Evolutionary conservation across 2,797 vertebrate species (phyloP).

Genomic region (Holocentrus rufus): DNA sequence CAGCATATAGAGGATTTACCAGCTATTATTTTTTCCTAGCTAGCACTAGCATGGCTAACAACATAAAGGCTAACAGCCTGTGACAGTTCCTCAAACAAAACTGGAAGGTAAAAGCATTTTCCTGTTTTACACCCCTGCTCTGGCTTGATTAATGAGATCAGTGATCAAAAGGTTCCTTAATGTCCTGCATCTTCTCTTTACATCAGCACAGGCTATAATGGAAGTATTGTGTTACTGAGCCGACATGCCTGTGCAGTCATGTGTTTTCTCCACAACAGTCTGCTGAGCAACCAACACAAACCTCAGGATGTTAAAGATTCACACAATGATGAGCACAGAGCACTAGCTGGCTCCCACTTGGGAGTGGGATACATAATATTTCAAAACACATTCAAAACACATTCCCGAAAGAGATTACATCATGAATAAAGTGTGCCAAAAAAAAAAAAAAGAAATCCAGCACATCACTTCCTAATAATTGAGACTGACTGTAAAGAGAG

Average conservation of each 20-base stretch:
- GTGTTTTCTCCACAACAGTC: constrained; percentile 1
- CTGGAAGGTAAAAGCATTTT: background rate
- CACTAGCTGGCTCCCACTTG: background rate
- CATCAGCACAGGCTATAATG: constrained; percentile 10
- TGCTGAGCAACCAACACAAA: background rate
- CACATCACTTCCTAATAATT: background rate
- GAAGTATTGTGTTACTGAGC: constrained; percentile 14
- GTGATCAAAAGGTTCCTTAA: constrained; percentile 9
- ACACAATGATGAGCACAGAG: no score
- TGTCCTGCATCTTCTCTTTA: background rate
- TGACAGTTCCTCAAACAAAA: background rate
- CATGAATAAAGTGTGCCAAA: no score
- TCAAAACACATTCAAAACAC: no score
- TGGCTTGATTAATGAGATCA: background rate
- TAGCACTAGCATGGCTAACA: background rate
- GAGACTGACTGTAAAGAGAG: no score
- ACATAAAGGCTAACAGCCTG: no score
- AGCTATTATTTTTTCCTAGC: background rate
- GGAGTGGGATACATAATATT: background rate
- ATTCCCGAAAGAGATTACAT: no score
- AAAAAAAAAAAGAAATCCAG: no score
- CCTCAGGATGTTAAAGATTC: no score
- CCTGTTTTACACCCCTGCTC: background rate
- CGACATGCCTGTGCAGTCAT: constrained; percentile 1
- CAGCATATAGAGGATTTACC: background rate